Conservation (phyloP, 2,113 vertebrate genomes). For the Diadophis punctatus region DNA sequence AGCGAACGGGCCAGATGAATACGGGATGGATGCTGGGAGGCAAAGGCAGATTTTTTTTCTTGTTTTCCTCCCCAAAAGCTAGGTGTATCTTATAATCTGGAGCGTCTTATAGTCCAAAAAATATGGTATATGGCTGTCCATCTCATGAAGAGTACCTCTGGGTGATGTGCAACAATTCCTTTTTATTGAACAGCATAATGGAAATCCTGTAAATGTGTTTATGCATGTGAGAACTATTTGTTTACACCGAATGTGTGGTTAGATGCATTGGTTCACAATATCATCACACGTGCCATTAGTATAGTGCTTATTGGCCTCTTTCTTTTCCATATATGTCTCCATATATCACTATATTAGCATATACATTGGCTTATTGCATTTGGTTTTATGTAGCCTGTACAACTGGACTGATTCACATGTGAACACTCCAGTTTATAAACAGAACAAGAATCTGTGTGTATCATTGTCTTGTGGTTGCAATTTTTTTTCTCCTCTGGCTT, state of each 20-base stretch:
- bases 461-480: neutral
- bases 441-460: neutral
- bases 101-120: no score
- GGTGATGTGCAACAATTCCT: neutral
- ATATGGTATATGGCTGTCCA: no score
- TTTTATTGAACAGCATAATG: neutral
- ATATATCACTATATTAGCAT: neutral
- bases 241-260: neutral
- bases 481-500: neutral
- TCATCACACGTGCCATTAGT: neutral
- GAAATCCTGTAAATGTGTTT: neutral
- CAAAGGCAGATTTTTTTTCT: no score
- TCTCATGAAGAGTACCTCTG: no score
- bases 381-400: neutral
- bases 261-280: neutral
- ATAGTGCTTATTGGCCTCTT: neutral
- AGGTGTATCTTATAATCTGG: no score
- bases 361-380: neutral
- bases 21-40: no score
- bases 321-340: neutral
- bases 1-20: no score
- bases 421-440: neutral
- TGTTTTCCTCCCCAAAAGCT: no score
- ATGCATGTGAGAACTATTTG: neutral
- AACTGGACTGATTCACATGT: neutral